Conservation (phyloP, 2,888 invertebrate genomes). For the Xanthorhoe spadicearia region DNA sequence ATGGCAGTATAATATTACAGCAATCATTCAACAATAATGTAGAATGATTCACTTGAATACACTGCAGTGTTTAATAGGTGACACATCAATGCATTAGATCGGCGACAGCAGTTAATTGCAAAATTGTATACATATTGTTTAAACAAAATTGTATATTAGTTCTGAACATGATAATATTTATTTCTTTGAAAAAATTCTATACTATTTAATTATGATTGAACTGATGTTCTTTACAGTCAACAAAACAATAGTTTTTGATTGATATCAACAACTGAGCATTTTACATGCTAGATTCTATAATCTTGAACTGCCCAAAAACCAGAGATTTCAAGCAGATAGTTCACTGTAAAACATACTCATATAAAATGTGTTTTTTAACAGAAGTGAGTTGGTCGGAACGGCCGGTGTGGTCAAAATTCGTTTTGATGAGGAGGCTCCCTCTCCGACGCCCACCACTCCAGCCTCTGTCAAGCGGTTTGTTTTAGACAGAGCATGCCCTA, state of each 20-base stretch:
- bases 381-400: constrained; percentile 86
- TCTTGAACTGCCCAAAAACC: not conserved
- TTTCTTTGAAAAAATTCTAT: too few relatives aligned
- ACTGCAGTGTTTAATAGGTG: not conserved
- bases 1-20: not conserved
- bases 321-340: not conserved
- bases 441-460: constrained; percentile 81
- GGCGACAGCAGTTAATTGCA: not conserved
- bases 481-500: constrained; percentile 72
- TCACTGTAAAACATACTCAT: not conserved
- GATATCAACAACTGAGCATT: too few relatives aligned
- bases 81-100: not conserved
- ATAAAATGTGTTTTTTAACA: constrained; percentile 63
- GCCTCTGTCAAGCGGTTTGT: constrained; percentile 84
- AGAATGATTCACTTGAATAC: not conserved
- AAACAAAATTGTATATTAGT: too few relatives aligned
- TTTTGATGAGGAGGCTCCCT: constrained; percentile 80
- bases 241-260: too few relatives aligned
- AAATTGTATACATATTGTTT: too few relatives aligned
- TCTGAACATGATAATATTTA: too few relatives aligned
- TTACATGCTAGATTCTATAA: not conserved
- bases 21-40: not conserved
- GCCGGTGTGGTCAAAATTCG: constrained; percentile 86
- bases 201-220: too few relatives aligned
- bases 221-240: too few relatives aligned